Evolutionary conservation across 23 tunicate species (phyloP), one percentile per base, ranked within the genome.

Genomic region (Styela plicata): DNA sequence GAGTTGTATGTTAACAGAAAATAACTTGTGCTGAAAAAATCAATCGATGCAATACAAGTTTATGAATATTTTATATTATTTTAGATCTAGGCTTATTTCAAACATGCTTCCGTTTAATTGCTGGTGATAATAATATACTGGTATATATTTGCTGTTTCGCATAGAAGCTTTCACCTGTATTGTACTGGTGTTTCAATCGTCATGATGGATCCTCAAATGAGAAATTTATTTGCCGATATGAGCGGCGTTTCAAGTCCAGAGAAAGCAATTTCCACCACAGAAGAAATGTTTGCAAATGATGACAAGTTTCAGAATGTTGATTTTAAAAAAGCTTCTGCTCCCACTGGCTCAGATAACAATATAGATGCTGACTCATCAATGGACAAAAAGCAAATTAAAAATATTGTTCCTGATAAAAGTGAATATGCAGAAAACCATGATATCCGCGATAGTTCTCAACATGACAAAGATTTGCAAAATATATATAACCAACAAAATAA

Each of bases 201-300:
- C 19, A 29, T 25, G 31, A 67, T 67, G 71, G 71, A 67, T 29
- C 31, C 71, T 18, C 71, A 67, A 29, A 67, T 22, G 22, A 67
- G 71, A 22, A 67, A 67, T 67, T 29, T 67, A 67, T 67, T 67
- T 67, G 71, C 71, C 22, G 71, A 67, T 29, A 67, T 67, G 71
- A 24, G 31, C 22, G 71, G 31, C 0, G 57, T 13, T 44, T 44
- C 57, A 5, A 44, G 13, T 44, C 10, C 57, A 5, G 57, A 13
- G 13, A 44, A 44, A 44, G 13, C 57, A 13, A 13, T 44, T 44
- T 7, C 13, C 57, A 44, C 57, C 57, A 44, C 57, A 44, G 57
- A 44, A 44, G 57, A 44, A 44, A 44, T 44, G 13, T 44, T 44
- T 67, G 31, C 71, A 0, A 67, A 67, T 25, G 71, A 67, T 25